A percentile compares a stretch with the other conserved stretches of the same genome.
phyloP scores from a whole-genome alignment of 2,888 invertebrate species.

The Drosophila ustulata region DNA sequence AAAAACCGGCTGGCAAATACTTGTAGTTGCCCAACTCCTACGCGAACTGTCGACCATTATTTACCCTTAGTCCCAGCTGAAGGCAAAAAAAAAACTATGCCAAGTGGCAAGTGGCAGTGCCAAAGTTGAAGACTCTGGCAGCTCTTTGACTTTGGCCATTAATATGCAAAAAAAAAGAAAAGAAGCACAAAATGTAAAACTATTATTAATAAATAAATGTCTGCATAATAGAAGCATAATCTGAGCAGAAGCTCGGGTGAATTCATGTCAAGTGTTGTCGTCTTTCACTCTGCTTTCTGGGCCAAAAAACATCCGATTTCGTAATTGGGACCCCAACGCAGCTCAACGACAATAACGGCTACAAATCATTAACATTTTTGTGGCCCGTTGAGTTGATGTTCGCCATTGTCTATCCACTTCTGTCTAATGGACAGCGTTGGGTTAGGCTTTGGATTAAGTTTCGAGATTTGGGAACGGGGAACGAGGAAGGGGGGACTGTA shows the following conservation, averaged over 20 bases:
- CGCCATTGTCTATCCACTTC: conserved; percentile 10
- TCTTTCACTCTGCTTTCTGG: conserved; percentile 53
- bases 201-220: conserved; percentile 46
- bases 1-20: conserved; percentile 13
- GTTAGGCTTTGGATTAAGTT: not conserved
- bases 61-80: conserved; percentile 1
- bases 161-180: conserved; percentile 43
- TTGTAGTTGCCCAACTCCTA: conserved; percentile 22
- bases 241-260: conserved; percentile 23
- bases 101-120: conserved; percentile 40
- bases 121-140: conserved; percentile 46
- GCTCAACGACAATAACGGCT: conserved; percentile 15
- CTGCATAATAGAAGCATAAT: conserved; percentile 24
- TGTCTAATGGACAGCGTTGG: conserved; percentile 17
- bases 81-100: conserved; percentile 35
- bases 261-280: conserved; percentile 55
- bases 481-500: too few relatives aligned
- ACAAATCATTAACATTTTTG: conserved; percentile 52
- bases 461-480: too few relatives aligned
- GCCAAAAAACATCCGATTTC: conserved; percentile 39
- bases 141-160: conserved; percentile 16
- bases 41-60: conserved; percentile 12
- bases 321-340: conserved; percentile 34
- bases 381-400: conserved; percentile 22
- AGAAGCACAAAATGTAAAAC: conserved; percentile 36